Conservation (phyloP, 2,888 invertebrate species). For the Synanthedon andrenaeformis region DNA sequence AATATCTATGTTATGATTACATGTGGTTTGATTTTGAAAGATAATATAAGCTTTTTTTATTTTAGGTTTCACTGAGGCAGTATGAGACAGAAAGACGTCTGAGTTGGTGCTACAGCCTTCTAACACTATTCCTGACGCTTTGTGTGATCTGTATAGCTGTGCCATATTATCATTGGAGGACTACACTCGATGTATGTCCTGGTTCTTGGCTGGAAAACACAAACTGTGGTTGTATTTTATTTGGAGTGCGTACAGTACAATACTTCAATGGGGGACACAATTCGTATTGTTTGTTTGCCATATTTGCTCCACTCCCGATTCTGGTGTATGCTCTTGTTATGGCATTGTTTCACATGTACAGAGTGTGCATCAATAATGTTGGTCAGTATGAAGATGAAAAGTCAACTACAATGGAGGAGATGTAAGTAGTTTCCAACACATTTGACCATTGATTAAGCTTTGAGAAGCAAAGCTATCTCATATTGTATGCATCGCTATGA, state of each 20-base stretch:
- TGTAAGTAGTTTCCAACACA: constrained; percentile 32
- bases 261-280: constrained; percentile 76
- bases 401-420: constrained; percentile 57
- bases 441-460: no score
- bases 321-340: constrained; percentile 74
- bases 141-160: constrained; percentile 68
- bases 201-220: constrained; percentile 66
- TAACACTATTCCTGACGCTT: constrained; percentile 34
- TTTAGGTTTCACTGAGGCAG: constrained; percentile 38
- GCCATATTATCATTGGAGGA: constrained; percentile 77
- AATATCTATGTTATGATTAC: no score
- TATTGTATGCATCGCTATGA: no score
- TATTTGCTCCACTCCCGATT: constrained; percentile 74
- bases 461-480: no score
- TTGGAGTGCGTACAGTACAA: constrained; percentile 71
- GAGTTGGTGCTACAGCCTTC: constrained; percentile 42
- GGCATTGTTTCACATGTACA: constrained; percentile 76
- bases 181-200: constrained; percentile 75
- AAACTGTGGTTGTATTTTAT: constrained; percentile 78
- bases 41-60: background rate
- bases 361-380: constrained; percentile 73
- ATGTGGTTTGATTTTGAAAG: no score
- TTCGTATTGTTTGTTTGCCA: constrained; percentile 75
- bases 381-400: constrained; percentile 65
- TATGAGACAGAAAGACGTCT: constrained; percentile 48